phyloP scores from a whole-genome alignment of 2,113 vertebrate species.

The Trematomus loennbergii region DNA sequence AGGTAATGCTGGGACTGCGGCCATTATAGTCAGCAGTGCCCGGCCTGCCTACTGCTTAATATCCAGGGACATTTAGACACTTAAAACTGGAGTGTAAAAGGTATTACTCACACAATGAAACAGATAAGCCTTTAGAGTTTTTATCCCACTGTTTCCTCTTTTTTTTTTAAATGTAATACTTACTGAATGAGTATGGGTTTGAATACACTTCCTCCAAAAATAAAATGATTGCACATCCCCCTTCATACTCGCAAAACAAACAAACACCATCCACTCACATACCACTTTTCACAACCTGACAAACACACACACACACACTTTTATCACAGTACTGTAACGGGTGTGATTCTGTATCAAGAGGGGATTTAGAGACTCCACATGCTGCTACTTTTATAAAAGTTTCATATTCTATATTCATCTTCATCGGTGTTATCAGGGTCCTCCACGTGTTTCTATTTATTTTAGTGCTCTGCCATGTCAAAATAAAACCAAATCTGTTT shows the following conservation, averaged over 20 bases:
- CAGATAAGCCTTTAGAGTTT: slow-evolving; percentile 15
- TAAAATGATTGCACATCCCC: no score
- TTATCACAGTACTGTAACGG: no score
- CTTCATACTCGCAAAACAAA: no score
- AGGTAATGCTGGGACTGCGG: slow-evolving; percentile 55
- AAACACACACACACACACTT: no score
- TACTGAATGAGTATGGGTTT: no score
- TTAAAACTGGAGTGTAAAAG: slow-evolving; percentile 37
- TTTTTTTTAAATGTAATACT: no score
- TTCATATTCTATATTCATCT: slow-evolving; percentile 30
- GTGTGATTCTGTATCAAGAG: slow-evolving; percentile 40
- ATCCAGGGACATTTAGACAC: slow-evolving; percentile 39
- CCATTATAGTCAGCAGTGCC: slow-evolving; percentile 34
- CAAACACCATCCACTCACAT: no score
- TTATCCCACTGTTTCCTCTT: slow-evolving; percentile 16
- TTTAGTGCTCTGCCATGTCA: slow-evolving; percentile 1
- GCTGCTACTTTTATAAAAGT: slow-evolving; percentile 45
- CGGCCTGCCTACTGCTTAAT: slow-evolving; percentile 32
- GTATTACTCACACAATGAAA: slow-evolving; percentile 40
- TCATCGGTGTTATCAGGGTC: slow-evolving; percentile 39
- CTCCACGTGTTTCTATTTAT: neutral
- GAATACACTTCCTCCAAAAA: no score
- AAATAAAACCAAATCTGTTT: slow-evolving; percentile 9
- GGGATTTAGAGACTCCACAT: slow-evolving; percentile 51
- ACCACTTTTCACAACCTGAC: no score